A percentile compares a stretch with the other conserved stretches of the same genome.
These are phyloP conservation scores for Apis laboriosa DNA, from an alignment of 1,140 invertebrate genomes.

Conservation along the genomic window DNA sequence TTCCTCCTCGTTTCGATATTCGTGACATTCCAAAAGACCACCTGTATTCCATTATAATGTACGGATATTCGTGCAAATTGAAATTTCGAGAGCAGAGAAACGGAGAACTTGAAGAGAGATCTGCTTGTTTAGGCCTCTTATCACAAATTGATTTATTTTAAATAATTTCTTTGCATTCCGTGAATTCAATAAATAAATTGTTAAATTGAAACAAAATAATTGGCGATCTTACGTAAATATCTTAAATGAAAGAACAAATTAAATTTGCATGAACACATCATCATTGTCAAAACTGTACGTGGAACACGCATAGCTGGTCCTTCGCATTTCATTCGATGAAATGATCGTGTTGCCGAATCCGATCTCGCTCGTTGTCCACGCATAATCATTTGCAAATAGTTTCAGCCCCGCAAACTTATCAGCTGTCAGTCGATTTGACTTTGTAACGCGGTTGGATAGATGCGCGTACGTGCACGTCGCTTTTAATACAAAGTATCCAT, in stretches of 20 bases:
- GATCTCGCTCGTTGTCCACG: neutral
- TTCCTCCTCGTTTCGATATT: no score
- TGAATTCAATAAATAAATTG: no score
- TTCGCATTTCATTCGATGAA: slow-evolving; percentile 5
- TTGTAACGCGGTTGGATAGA: slow-evolving; percentile 6
- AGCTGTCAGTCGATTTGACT: slow-evolving; percentile 36
- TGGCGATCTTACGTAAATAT: neutral
- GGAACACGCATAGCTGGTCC: neutral
- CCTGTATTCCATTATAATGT: no score
- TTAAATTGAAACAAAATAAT: no score
- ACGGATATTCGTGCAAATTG: no score
- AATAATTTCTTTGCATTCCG: no score
- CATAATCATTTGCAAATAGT: slow-evolving; percentile 45
- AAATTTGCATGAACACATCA: neutral
- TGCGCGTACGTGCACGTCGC: neutral
- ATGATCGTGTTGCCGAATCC: slow-evolving; percentile 27
- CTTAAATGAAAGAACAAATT: neutral
- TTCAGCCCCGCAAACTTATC: slow-evolving; percentile 38
- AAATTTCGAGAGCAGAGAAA: no score
- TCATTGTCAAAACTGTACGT: neutral
- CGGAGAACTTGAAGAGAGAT: no score
- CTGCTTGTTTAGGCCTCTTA: neutral
- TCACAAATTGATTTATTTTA: no score
- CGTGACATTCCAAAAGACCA: no score
- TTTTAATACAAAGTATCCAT: neutral